Evolutionary conservation across 2,888 invertebrate genomes (phyloP).

Genomic region (Parnassius smintheus): DNA sequence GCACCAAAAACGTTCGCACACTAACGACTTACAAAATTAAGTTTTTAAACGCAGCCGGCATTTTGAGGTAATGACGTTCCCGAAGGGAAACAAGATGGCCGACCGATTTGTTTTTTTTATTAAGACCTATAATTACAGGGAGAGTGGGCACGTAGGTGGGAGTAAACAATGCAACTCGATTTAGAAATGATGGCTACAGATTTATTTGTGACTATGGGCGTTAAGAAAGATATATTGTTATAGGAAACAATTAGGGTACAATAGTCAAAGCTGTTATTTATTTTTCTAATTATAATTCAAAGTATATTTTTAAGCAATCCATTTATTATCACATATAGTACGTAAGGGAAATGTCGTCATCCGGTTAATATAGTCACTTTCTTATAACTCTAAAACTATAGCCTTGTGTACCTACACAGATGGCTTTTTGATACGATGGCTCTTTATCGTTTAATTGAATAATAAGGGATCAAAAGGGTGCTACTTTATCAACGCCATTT

Average conservation of each 20-base stretch:
- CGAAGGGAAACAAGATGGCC: constrained; percentile 47
- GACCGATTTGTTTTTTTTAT: constrained; percentile 40
- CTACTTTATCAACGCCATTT: too few species aligned
- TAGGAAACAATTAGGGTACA: not conserved
- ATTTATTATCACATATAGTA: too few species aligned
- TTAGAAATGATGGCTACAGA: constrained; percentile 29
- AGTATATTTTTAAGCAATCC: too few species aligned
- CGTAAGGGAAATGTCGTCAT: too few species aligned
- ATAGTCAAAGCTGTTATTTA: too few species aligned
- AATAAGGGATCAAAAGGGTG: too few species aligned
- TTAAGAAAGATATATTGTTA: constrained; percentile 1
- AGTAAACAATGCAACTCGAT: constrained; percentile 33
- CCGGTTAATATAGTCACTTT: too few species aligned
- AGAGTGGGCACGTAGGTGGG: constrained; percentile 39
- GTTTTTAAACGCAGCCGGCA: constrained; percentile 51
- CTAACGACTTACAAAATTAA: constrained; percentile 59
- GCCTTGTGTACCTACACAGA: too few species aligned
- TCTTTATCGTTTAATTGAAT: too few species aligned
- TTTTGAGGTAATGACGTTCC: constrained; percentile 28
- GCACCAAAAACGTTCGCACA: constrained; percentile 38
- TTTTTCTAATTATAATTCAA: too few species aligned
- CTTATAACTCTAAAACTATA: too few species aligned
- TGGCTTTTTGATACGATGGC: too few species aligned
- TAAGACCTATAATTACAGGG: constrained; percentile 43
- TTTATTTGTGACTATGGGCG: constrained; percentile 16